Conservation (phyloP, 2,888 invertebrate species). For the Drosophila algonquin region DNA sequence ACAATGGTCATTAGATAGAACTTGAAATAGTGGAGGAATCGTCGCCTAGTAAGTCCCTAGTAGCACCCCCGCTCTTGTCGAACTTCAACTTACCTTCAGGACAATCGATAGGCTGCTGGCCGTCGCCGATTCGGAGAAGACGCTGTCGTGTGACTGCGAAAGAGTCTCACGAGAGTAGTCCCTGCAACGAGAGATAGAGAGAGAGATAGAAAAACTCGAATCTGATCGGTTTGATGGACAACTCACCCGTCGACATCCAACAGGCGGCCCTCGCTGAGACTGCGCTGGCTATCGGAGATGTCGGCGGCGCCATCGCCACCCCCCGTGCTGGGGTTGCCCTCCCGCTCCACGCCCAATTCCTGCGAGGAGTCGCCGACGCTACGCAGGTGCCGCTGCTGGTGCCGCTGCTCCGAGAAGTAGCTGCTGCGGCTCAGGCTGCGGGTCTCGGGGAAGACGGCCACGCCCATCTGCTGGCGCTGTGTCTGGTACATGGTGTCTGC, state of each 20-base stretch:
- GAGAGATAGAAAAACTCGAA: background rate
- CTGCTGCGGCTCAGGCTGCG: constrained; percentile 66
- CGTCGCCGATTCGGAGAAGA: constrained; percentile 89
- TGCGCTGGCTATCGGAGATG: constrained; percentile 83
- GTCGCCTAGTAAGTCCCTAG: no score
- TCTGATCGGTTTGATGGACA: no score
- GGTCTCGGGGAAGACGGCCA: constrained; percentile 76
- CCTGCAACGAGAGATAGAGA: constrained; percentile 51
- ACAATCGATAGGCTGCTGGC: constrained; percentile 84
- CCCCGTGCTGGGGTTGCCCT: constrained; percentile 31
- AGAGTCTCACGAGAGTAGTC: constrained; percentile 85
- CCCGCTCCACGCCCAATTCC: constrained; percentile 67
- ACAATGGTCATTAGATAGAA: no score
- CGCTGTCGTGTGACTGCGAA: constrained; percentile 95
- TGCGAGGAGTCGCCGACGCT: constrained; percentile 80
- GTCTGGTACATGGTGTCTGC: constrained; percentile 58
- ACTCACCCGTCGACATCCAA: constrained; percentile 81
- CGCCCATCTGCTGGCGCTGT: constrained; percentile 75
- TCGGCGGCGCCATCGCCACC: constrained; percentile 62
- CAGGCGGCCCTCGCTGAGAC: constrained; percentile 83
- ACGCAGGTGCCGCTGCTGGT: constrained; percentile 72
- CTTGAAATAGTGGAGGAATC: no score
- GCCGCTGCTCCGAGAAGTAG: constrained; percentile 74
- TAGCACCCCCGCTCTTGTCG: no score
- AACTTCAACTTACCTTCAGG: constrained; percentile 79